These are phyloP conservation scores for Sturnira hondurensis DNA, from an alignment of 2,113 vertebrate species.

Conservation along the genomic window DNA sequence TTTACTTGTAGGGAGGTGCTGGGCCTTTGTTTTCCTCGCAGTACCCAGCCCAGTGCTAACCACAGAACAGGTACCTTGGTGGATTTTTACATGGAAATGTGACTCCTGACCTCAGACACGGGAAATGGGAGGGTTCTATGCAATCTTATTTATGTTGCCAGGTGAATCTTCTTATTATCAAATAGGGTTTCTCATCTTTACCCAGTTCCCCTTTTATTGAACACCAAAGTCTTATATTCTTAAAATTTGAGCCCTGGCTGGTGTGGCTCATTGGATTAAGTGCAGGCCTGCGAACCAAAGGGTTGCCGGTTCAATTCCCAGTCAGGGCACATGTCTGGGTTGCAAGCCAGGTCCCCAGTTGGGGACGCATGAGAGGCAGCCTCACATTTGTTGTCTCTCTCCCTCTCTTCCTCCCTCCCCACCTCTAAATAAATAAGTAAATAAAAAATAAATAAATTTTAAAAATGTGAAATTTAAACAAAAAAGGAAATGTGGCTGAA, in stretches of 20 bases:
- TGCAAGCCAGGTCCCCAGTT: no score
- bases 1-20: not conserved
- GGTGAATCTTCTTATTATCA: not conserved
- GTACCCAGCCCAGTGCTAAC: not conserved
- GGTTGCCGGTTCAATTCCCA: no score
- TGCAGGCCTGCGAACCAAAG: no score
- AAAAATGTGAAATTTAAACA: not conserved
- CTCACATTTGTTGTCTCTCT: no score
- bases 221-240: not conserved
- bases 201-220: not conserved
- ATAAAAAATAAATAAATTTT: no score
- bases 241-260: not conserved
- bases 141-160: not conserved
- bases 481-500: not conserved
- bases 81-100: not conserved
- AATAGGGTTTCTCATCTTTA: not conserved
- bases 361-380: no score
- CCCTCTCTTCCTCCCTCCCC: no score
- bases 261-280: no score
- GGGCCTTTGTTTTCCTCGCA: not conserved
- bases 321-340: no score
- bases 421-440: no score
- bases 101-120: not conserved
- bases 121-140: not conserved
- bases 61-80: not conserved